Conservation (phyloP, 1,140 invertebrate species). For the Drosophila jambulina region DNA sequence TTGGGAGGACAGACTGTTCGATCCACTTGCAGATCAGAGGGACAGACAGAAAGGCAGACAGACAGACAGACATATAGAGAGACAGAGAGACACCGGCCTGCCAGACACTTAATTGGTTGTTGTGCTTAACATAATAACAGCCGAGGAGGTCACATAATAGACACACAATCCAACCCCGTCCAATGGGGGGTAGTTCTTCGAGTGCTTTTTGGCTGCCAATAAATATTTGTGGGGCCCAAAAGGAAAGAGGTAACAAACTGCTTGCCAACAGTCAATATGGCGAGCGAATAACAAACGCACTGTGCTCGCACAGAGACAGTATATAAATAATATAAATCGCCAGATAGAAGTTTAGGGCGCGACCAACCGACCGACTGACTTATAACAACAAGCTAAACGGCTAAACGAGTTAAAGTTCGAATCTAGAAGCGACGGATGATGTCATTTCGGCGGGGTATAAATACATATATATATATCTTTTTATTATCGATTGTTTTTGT, state of each 20-base stretch:
- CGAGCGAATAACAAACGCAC: conserved; percentile 71
- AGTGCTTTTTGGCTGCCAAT: conserved; percentile 76
- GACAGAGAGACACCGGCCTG: conserved; percentile 35
- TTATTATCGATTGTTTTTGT: conserved; percentile 69
- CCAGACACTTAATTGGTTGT: conserved; percentile 78
- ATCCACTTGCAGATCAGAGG: conserved; percentile 29
- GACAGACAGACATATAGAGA: conserved; percentile 5
- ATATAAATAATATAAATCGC: conserved; percentile 74
- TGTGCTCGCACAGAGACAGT: conserved; percentile 22
- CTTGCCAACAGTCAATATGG: conserved; percentile 67
- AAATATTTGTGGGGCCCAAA: conserved; percentile 43
- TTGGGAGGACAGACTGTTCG: conserved; percentile 23
- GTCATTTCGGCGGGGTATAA: conserved; percentile 58
- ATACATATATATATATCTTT: conserved; percentile 5
- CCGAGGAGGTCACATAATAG: conserved; percentile 78
- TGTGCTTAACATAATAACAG: conserved; percentile 80
- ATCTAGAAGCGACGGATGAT: conserved; percentile 56
- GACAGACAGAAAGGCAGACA: conserved; percentile 22
- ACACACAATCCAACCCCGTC: conserved; percentile 5
- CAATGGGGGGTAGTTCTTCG: conserved; percentile 53
- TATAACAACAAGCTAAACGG: conserved; percentile 45
- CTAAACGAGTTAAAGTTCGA: conserved; percentile 65
- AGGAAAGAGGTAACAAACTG: conserved; percentile 73
- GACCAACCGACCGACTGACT: conserved; percentile 71
- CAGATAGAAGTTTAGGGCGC: conserved; percentile 65